Percentiles rank a stretch among this genome's conserved stretches.
These are phyloP conservation scores for Hoplostethus mediterraneus DNA, from an alignment of 2,797 vertebrate species.

Conservation along the genomic window DNA sequence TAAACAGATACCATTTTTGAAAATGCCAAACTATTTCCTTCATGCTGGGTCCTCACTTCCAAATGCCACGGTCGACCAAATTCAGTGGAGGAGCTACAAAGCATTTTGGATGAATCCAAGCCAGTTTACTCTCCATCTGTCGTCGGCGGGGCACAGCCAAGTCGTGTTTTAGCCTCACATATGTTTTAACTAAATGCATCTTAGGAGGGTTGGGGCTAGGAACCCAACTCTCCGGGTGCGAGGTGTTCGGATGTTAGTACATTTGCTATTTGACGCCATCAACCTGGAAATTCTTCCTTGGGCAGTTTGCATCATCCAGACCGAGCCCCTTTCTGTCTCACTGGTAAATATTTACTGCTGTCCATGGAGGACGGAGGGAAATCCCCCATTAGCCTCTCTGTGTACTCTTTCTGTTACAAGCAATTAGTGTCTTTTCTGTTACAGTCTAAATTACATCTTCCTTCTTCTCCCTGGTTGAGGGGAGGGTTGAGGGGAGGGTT, in stretches of 20 bases:
- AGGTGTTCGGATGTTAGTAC: background rate
- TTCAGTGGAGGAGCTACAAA: slow-evolving; percentile 3
- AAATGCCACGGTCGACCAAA: background rate
- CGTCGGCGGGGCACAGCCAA: slow-evolving; percentile 18
- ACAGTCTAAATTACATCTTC: slow-evolving; percentile 27
- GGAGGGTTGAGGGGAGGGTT: background rate
- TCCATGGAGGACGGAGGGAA: background rate
- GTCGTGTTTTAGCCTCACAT: slow-evolving; percentile 14
- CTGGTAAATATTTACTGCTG: background rate
- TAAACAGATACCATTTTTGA: slow-evolving; percentile 9
- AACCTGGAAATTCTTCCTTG: no score
- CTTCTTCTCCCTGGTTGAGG: slow-evolving; percentile 3
- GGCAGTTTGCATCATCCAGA: background rate
- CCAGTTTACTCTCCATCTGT: slow-evolving; percentile 53
- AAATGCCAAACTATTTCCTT: background rate
- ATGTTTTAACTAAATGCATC: slow-evolving; percentile 24
- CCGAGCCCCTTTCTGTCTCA: background rate
- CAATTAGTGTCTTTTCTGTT: slow-evolving; percentile 16
- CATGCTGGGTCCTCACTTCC: slow-evolving; percentile 9
- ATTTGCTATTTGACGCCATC: background rate
- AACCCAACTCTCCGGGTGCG: slow-evolving; percentile 1
- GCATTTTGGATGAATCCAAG: slow-evolving; percentile 18
- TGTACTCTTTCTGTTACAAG: background rate
- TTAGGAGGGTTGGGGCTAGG: background rate
- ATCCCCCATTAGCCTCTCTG: background rate